Percentiles rank a stretch among this genome's conserved stretches.
phyloP scores from a whole-genome alignment of 2,797 vertebrate genomes.

The Pristis pectinata region DNA sequence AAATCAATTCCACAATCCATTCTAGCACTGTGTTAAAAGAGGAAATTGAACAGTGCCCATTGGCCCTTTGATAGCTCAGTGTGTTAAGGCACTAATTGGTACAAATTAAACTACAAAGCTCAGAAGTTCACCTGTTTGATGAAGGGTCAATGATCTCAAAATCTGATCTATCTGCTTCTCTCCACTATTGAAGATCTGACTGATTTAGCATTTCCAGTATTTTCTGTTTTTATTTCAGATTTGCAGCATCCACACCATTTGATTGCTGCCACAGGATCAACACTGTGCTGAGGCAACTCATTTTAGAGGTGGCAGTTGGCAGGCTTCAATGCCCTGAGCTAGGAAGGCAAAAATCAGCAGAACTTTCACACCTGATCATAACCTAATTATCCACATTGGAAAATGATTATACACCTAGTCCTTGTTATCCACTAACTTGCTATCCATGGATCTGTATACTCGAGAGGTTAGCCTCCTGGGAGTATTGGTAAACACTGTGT shows the following conservation, averaged over 20 bases:
- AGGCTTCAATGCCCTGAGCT: neutral
- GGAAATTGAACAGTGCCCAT: neutral
- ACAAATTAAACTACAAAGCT: neutral
- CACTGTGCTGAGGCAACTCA: neutral
- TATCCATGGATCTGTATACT: too few relatives aligned
- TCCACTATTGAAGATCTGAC: too few relatives aligned
- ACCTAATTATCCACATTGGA: neutral
- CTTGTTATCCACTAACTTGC: too few relatives aligned
- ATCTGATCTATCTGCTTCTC: too few relatives aligned
- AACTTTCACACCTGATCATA: neutral
- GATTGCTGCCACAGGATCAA: neutral
- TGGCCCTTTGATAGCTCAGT: neutral
- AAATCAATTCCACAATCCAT: too few relatives aligned
- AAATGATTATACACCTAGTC: neutral
- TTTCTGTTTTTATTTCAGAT: neutral
- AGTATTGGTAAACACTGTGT: too few relatives aligned
- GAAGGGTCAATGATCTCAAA: too few relatives aligned
- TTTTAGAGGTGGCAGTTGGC: neutral
- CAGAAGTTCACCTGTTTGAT: too few relatives aligned
- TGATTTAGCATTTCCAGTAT: neutral
- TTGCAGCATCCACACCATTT: neutral
- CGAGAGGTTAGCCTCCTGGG: neutral
- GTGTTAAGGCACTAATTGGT: neutral
- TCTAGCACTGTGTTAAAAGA: neutral
- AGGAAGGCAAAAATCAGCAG: neutral